Conservation (phyloP, 2,888 invertebrate species). For the Sinelater perroti region DNA sequence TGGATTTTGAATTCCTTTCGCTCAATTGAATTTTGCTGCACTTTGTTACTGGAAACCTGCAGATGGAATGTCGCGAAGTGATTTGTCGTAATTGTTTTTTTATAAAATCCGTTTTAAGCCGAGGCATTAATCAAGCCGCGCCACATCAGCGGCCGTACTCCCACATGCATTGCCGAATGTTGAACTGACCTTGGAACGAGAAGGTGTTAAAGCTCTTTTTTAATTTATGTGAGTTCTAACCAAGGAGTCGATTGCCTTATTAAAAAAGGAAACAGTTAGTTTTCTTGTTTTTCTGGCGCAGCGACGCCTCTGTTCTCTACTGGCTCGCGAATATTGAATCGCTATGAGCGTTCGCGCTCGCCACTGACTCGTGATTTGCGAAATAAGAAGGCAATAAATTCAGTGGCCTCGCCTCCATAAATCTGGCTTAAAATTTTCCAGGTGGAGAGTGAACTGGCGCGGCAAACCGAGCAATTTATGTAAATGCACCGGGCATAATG, state of each 20-base stretch:
- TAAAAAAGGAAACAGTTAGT: slow-evolving; percentile 30
- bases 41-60: slow-evolving; percentile 16
- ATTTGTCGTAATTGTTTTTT: slow-evolving; percentile 5
- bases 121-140: slow-evolving; percentile 13
- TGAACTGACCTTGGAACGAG: slow-evolving; percentile 24
- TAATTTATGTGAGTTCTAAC: slow-evolving; percentile 27
- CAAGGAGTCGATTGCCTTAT: slow-evolving; percentile 29
- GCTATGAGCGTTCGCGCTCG: background rate
- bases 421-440: too few species aligned
- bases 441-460: too few species aligned
- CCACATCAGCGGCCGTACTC: slow-evolving; percentile 17
- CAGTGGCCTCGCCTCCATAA: too few species aligned
- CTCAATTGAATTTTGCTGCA: slow-evolving; percentile 13
- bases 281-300: slow-evolving; percentile 22
- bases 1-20: too few species aligned
- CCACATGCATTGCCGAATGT: slow-evolving; percentile 25
- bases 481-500: too few species aligned
- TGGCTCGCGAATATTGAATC: background rate
- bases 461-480: too few species aligned
- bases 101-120: slow-evolving; percentile 10
- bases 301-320: slow-evolving; percentile 1
- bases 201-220: slow-evolving; percentile 30
- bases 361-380: too few species aligned
- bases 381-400: too few species aligned
- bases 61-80: slow-evolving; percentile 2